A percentile compares a stretch with the other conserved stretches of the same genome.
Conservation (phyloP, 2,113 vertebrate genomes). For the Prunella fulvescens region DNA sequence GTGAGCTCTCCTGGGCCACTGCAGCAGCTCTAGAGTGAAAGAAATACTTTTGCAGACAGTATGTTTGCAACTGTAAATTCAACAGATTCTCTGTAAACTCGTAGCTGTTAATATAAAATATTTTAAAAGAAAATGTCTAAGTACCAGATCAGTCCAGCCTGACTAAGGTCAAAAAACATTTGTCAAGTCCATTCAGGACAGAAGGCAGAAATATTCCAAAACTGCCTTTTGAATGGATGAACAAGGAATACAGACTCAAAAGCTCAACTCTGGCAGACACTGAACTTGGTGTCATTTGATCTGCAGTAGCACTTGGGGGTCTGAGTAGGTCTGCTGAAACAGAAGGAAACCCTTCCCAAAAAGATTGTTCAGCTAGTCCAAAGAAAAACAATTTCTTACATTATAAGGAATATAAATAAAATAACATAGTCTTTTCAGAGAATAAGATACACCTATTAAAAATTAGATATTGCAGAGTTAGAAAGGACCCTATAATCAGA, state of each 20-base stretch:
- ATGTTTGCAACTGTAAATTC: neutral
- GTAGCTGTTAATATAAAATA: neutral
- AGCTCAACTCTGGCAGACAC: neutral
- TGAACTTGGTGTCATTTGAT: neutral
- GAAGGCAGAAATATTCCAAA: neutral
- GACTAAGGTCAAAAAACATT: neutral
- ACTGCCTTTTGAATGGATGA: neutral
- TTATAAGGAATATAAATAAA: neutral
- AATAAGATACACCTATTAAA: neutral
- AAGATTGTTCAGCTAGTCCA: neutral
- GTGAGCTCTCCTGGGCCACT: neutral
- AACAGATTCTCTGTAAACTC: neutral
- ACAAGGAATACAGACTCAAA: neutral
- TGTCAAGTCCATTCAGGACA: neutral
- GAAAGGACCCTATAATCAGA: neutral
- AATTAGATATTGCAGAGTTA: neutral
- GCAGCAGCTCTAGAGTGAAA: neutral
- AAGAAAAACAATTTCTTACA: neutral
- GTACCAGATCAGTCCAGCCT: neutral
- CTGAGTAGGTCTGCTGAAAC: neutral
- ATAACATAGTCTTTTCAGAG: neutral
- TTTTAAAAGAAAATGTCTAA: neutral
- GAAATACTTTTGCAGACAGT: neutral
- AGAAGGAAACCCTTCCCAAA: neutral
- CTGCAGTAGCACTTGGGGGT: neutral